These are phyloP conservation scores for Hydropsyche tenuis DNA, from an alignment of 1,140 invertebrate species.

Conservation along the genomic window DNA sequence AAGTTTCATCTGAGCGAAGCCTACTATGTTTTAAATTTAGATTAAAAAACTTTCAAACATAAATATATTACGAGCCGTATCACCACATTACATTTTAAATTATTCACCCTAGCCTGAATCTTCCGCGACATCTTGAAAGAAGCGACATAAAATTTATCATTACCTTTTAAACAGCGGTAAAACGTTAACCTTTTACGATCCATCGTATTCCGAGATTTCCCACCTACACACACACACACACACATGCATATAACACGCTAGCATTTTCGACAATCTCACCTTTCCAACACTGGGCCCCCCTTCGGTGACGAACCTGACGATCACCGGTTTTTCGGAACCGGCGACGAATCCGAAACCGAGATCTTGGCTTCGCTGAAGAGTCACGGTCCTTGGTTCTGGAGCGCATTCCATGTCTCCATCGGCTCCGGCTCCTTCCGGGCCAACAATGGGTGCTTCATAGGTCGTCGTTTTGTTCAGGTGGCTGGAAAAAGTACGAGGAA, in stretches of 20 bases:
- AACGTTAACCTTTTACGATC: too few relatives aligned
- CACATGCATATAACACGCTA: not conserved
- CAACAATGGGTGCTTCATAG: conserved; percentile 73
- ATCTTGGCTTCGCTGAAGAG: conserved; percentile 73
- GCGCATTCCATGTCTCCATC: conserved; percentile 71
- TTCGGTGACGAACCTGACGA: conserved; percentile 85
- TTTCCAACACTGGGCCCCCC: conserved; percentile 89
- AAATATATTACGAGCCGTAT: too few relatives aligned
- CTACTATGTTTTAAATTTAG: too few relatives aligned
- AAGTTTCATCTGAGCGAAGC: too few relatives aligned
- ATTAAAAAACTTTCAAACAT: too few relatives aligned
- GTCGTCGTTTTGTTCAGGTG: conserved; percentile 91
- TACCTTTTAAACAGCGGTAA: too few relatives aligned
- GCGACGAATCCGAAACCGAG: conserved; percentile 94
- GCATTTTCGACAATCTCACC: conserved; percentile 56
- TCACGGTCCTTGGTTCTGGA: conserved; percentile 78
- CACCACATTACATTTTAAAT: too few relatives aligned
- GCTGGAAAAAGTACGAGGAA: conserved; percentile 62
- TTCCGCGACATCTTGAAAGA: too few relatives aligned
- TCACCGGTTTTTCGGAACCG: conserved; percentile 88
- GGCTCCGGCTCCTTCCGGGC: conserved; percentile 65
- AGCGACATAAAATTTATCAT: too few relatives aligned
- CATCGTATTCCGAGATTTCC: too few relatives aligned
- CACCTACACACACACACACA: not conserved
- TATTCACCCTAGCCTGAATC: too few relatives aligned